Evolutionary conservation across 2,113 vertebrate genomes (phyloP), one percentile per base, ranked within the genome.

Genomic region (Raja brachyura): DNA sequence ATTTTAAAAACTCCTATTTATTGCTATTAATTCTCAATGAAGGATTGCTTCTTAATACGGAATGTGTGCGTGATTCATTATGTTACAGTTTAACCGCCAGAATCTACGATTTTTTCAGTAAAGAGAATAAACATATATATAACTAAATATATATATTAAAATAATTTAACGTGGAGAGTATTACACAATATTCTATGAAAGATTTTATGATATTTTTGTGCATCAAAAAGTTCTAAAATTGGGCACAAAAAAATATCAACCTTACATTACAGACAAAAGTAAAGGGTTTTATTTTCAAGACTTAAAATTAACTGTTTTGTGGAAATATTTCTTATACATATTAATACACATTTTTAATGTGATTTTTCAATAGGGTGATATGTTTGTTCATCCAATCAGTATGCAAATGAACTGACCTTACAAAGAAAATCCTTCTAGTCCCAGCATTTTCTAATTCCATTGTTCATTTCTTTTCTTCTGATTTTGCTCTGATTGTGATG

Each of bases 1-100:
- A 96, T 96, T 97, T 96, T 96, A 95, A 95, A 96, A 96, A 94
- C 93, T 93, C 77, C 83, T 81, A 93, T 94, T 94, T 86, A 63
- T 79, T 93, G 88, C n/a, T 77, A 74, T 93, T 74, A 31, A 92
- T 92, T 73, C 66, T 73, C 54, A 92, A 92, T 92, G 90, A 92
- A 92, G 68, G 68, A 73, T 73, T 92, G 90, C 33, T 73, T 54
- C 68, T 92, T 92, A 90, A 54, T 92, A 92, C 22, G 39, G 20
- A n/a, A n/a, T 20, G 70, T 25, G 68, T 25, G 59, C 20, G 63
- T 59, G 61, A 59, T 88, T 88, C 83, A 88, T 88, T 73, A 92
- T 48, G 39, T 33, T 74, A 39, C 7, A 70, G 90, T 54, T 92
- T 92, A 93, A 61, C 90, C 63, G 68, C 39, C 31, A 16, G 14